Conservation (phyloP, 2,888 invertebrate species). For the Microctonus hyperodae region DNA sequence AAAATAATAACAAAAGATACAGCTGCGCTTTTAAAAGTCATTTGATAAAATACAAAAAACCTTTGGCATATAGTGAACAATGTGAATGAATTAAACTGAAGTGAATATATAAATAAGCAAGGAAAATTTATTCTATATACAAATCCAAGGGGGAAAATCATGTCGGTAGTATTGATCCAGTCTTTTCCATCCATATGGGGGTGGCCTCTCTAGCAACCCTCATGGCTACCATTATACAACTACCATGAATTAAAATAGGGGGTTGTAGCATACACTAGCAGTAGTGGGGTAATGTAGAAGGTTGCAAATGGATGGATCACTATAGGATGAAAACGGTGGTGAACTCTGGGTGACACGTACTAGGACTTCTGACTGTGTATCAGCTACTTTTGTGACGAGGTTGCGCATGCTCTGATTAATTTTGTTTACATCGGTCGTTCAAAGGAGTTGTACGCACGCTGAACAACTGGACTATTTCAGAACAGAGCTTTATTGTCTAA, state of each 20-base stretch:
- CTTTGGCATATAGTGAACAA: not conserved
- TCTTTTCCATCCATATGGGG: constrained; percentile 49
- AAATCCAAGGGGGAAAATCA: not conserved
- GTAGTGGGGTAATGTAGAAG: constrained; percentile 1
- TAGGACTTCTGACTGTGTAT: constrained; percentile 32
- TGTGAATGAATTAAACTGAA: not conserved
- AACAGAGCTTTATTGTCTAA: not conserved
- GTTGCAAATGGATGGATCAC: not conserved
- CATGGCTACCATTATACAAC: constrained; percentile 40
- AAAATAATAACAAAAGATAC: not conserved
- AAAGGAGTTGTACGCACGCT: constrained; percentile 36
- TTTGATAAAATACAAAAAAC: not conserved
- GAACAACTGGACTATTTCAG: constrained; percentile 32
- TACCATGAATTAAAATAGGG: constrained; percentile 20
- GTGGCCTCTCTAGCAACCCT: constrained; percentile 43
- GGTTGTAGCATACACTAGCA: not conserved
- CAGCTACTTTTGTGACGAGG: not conserved
- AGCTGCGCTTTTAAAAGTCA: not conserved
- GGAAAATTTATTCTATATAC: not conserved
- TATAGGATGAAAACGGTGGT: constrained; percentile 4
- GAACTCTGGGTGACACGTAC: constrained; percentile 25
- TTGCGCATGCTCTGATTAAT: constrained; percentile 43
- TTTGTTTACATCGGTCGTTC: constrained; percentile 45
- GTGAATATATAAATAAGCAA: not conserved
- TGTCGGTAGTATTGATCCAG: constrained; percentile 29